Base-by-base conservation (phyloP, 2,888 invertebrate species). In the Callyntrura guangdongensis region DNA sequence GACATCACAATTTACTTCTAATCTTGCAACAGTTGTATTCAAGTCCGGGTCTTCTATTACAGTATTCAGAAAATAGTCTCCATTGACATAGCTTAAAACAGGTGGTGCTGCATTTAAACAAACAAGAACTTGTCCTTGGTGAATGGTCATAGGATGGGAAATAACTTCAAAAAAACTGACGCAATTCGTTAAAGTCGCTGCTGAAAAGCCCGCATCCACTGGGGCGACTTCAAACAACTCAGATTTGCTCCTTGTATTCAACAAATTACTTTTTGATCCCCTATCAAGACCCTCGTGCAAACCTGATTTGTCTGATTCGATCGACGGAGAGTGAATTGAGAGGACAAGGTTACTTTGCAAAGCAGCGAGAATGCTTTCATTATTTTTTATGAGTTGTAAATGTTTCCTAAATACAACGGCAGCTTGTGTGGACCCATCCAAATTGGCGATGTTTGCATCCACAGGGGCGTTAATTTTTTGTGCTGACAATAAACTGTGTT, bases 71-170 rank as follows among this genome's bases (percentile, higher is more conserved):
- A 49, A 2, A 27, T 74, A 89, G 5, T 17, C 27, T 5, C 45
- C 84, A 27, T 64, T 53, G 4, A 27, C 27, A 0, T 47, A 17
- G 17, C 61, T 88, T 1, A 88, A 17, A 47, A 84, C 84, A 14
- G 89, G 89, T 6, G 77, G 9, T 53, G 67, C 64, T 56, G 49
- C 74, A 20, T 84, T 89, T 25, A n/a, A 3, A 20, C 84, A 72
- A 0, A 64, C 6, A 0, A 89, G 11, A 27, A 67, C 11, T 77
- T 83, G 83, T n/a, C 25, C 84, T 6, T 27, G 1, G 17, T 72
- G 49, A 5, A 8, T n/a, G 36, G 14, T 8, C 36, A 11, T 36
- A 20, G 74, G 45, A 36, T 56, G 11, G 6, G 83, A 12, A 8
- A 82, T 27, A 14, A 88, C 61, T n/a, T 83, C 72, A 9, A 74